A percentile compares a stretch with the other conserved stretches of the same genome.
Evolutionary conservation across 2,797 vertebrate genomes (phyloP).

Genomic region (Sebastes wilsoni): DNA sequence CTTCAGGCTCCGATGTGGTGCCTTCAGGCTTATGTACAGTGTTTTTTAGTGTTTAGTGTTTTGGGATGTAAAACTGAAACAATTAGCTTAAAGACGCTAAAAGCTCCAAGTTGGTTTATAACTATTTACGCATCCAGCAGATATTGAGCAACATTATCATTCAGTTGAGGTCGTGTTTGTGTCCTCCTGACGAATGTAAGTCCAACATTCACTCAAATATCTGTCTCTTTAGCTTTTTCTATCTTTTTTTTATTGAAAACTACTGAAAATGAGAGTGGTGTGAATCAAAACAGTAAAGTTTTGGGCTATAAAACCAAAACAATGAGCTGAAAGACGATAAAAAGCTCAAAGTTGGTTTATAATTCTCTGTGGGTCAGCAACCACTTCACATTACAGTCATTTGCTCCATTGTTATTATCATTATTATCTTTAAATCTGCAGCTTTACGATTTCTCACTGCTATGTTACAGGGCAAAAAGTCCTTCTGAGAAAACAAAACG

Average conservation of each 20-base stretch:
- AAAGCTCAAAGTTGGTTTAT: not conserved
- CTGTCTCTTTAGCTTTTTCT: not conserved
- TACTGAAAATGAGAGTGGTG: no score
- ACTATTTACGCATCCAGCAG: not conserved
- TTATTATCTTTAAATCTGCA: not conserved
- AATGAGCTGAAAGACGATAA: not conserved
- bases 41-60: no score
- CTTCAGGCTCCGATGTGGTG: not conserved
- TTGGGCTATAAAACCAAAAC: not conserved
- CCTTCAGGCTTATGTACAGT: not conserved
- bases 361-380: not conserved
- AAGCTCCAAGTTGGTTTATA: no score
- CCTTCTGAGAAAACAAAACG: not conserved
- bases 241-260: no score
- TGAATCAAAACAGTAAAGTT: not conserved
- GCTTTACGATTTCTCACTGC: no score
- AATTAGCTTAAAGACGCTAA: no score
- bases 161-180: not conserved
- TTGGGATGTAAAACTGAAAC: no score
- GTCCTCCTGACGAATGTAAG: not conserved
- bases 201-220: not conserved
- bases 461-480: not conserved
- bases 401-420: not conserved
- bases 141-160: not conserved
- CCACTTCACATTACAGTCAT: not conserved